Evolutionary conservation across 2,797 vertebrate species (phyloP), one percentile per base, ranked within the genome.

Genomic region (Eupleurogrammus muticus): DNA sequence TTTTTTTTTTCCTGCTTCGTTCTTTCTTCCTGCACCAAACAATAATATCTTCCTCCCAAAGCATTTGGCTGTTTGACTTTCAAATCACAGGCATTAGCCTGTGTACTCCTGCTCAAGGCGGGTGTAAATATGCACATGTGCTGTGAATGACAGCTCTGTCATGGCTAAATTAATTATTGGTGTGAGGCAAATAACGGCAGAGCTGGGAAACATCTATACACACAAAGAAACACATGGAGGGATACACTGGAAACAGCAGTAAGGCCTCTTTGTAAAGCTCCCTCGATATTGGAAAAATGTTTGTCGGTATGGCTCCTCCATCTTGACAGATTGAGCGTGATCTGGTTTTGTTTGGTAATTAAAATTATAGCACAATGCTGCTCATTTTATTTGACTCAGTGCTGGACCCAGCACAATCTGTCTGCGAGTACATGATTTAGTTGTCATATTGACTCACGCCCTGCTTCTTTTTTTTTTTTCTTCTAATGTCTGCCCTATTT

Each of bases 81-180:
- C 91, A 92, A 92, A 92, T 92, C 91, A 89, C 78, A 83, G 86
- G 92, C 90, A 92, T 92, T 92, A 93, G 91, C 83, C 81, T 73
- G 87, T 91, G 90, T 90, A 83, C 89, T 91, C 84, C 86, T 86
- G 92, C 92, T 92, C 88, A 87, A 88, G 91, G 92, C 90, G 87
- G 84, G 84, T 91, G 92, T 93, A 92, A 92, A 93, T 93, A 92
- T 91, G 90, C 91, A 90, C 89, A 91, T 92, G 91, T 91, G 90
- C 86, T 82, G 86, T 90, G 91, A 92, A 90, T 92, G 91, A 92
- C 91, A 92, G 91, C 90, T 89, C 90, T 92, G 91, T 92, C 89
- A 80, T 64, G 82, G 89, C 91, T 92, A 93, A 93, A 93, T 92
- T 92, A 92, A 92, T 92, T 90, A 93, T 89, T 90, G 87, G 89